Percentiles rank a stretch among this genome's conserved stretches.
Conservation (phyloP, 2,888 invertebrate genomes). For the Ichneumon xanthorius region DNA sequence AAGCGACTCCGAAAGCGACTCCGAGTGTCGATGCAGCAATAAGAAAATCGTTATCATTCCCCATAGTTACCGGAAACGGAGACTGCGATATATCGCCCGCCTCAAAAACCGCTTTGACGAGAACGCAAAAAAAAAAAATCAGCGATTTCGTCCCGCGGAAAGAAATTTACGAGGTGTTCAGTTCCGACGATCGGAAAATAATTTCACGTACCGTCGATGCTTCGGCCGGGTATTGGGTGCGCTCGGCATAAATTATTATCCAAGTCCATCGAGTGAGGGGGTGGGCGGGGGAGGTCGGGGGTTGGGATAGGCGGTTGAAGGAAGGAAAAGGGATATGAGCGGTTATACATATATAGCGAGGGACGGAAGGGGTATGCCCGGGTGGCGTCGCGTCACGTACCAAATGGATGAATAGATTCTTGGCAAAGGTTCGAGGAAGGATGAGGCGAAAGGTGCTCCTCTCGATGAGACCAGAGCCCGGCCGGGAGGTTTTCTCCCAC, state of each 20-base stretch:
- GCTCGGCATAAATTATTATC: slow-evolving; percentile 46
- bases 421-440: slow-evolving; percentile 45
- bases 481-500: slow-evolving; percentile 23
- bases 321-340: slow-evolving; percentile 31
- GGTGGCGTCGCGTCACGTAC: slow-evolving; percentile 48
- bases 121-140: slow-evolving; percentile 10
- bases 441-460: slow-evolving; percentile 40
- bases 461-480: slow-evolving; percentile 34
- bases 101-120: slow-evolving; percentile 11
- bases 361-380: background rate
- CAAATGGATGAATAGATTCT: slow-evolving; percentile 63
- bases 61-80: background rate
- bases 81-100: background rate
- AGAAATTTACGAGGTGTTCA: slow-evolving; percentile 45
- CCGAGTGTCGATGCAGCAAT: background rate
- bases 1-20: background rate
- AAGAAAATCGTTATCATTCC: background rate
- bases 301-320: slow-evolving; percentile 6
- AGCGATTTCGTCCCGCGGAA: slow-evolving; percentile 17
- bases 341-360: slow-evolving; percentile 5
- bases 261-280: slow-evolving; percentile 6
- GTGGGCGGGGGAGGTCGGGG: background rate
- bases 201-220: slow-evolving; percentile 49
- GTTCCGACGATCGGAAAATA: slow-evolving; percentile 44
- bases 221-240: slow-evolving; percentile 16